Percentiles rank a stretch among this genome's conserved stretches.
Evolutionary conservation across 2,797 vertebrate species (phyloP).

Genomic region (Ataeniobius toweri): DNA sequence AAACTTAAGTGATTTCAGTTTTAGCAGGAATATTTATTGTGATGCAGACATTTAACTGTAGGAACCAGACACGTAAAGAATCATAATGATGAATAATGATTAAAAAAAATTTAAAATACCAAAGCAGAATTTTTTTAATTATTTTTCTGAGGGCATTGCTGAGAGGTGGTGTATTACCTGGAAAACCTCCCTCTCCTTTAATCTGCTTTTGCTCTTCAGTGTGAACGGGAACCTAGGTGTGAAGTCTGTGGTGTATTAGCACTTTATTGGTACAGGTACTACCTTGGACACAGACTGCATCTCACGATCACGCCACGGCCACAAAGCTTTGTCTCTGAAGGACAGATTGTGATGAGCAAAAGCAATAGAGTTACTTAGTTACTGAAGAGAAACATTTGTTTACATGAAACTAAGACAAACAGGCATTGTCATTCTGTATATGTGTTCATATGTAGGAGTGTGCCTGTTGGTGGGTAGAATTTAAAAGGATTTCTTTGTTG

Average conservation of each 20-base stretch:
- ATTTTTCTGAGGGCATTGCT: slow-evolving; percentile 6
- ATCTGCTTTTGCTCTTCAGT: slow-evolving; percentile 35
- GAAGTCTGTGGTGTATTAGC: slow-evolving; percentile 81
- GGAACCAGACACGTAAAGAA: slow-evolving; percentile 32
- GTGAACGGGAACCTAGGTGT: slow-evolving; percentile 64
- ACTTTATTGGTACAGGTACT: slow-evolving; percentile 86
- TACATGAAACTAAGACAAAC: slow-evolving; percentile 64
- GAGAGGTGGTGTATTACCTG: slow-evolving; percentile 24
- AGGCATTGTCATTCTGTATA: slow-evolving; percentile 69
- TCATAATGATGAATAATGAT: slow-evolving; percentile 51
- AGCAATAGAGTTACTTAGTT: slow-evolving; percentile 42
- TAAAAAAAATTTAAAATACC: slow-evolving; percentile 44
- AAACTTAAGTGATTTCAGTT: slow-evolving; percentile 47
- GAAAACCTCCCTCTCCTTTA: slow-evolving; percentile 25
- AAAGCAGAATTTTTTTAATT: slow-evolving; percentile 37
- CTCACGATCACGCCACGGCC: slow-evolving; percentile 48
- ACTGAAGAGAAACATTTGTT: slow-evolving; percentile 63
- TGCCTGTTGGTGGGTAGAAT: slow-evolving; percentile 44
- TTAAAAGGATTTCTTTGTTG: slow-evolving; percentile 47
- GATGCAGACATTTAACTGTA: slow-evolving; percentile 50
- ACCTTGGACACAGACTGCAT: slow-evolving; percentile 64
- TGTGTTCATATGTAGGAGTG: slow-evolving; percentile 65
- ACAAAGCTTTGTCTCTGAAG: slow-evolving; percentile 47
- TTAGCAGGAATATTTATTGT: slow-evolving; percentile 70
- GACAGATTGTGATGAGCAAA: slow-evolving; percentile 56